Percentiles rank a stretch among this genome's conserved stretches.
These are phyloP conservation scores for Aspiorhynchus laticeps DNA, from an alignment of 2,113 vertebrate genomes.

Conservation along the genomic window DNA sequence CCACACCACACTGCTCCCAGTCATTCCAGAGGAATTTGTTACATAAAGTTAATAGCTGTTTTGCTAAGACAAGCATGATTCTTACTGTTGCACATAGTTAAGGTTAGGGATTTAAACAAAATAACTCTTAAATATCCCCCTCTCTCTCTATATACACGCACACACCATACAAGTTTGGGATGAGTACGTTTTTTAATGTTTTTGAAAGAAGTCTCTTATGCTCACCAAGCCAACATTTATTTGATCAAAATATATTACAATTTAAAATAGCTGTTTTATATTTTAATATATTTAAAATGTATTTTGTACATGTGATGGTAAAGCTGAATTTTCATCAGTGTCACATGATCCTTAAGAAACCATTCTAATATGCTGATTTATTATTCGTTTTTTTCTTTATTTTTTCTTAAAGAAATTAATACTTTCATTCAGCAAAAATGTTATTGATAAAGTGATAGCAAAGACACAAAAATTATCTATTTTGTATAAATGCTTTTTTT, in stretches of 20 bases:
- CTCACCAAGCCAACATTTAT: background rate
- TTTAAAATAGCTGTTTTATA: background rate
- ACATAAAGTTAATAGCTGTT: constrained; percentile 29
- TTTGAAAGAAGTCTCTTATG: background rate
- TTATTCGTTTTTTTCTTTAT: too few species aligned
- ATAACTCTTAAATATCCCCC: background rate
- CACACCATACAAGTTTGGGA: background rate
- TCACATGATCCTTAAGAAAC: too few species aligned
- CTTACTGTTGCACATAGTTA: background rate
- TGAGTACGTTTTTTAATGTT: background rate
- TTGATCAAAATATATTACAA: background rate
- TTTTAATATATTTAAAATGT: background rate
- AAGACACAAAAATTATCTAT: too few species aligned
- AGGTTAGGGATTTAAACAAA: background rate
- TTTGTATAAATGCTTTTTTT: too few species aligned
- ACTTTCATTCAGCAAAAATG: too few species aligned
- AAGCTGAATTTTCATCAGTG: too few species aligned
- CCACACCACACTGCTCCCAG: background rate
- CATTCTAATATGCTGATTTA: too few species aligned
- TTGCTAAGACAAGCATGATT: background rate
- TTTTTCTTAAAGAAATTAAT: too few species aligned
- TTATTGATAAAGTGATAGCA: too few species aligned
- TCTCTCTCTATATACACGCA: background rate
- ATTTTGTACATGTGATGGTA: too few species aligned
- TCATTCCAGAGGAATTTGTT: constrained; percentile 12